Evolutionary conservation across 37 sponge, comb jelly and placozoan species (phyloP).

Genomic region (Halichondria panicea): DNA sequence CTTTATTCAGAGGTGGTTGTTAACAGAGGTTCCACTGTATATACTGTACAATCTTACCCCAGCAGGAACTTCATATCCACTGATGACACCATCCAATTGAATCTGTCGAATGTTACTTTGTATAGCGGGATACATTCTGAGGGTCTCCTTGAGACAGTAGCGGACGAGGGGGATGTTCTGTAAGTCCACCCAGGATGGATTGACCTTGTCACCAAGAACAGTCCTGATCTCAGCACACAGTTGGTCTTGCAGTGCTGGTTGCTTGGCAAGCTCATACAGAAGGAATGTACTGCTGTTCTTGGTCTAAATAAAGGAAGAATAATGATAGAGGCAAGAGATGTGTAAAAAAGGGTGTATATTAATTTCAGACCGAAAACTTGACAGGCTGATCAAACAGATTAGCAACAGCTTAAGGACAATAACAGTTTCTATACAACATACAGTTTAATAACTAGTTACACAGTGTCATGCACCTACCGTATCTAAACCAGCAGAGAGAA

Average conservation of each 20-base stretch:
- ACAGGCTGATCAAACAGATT: no score
- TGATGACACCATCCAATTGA: neutral
- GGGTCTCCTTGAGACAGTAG: slow-evolving; percentile 32
- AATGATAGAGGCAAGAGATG: no score
- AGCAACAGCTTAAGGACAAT: no score
- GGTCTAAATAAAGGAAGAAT: no score
- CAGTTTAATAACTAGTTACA: no score
- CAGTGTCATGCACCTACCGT: slow-evolving; percentile 37
- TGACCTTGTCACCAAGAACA: neutral
- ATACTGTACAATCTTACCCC: slow-evolving; percentile 9
- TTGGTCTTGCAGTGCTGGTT: slow-evolving; percentile 36
- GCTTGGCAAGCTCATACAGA: slow-evolving; percentile 43
- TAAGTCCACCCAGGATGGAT: slow-evolving; percentile 13
- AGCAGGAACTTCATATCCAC: slow-evolving; percentile 40
- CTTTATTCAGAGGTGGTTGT: no score
- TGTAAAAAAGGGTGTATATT: no score
- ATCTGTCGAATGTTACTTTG: slow-evolving; percentile 12
- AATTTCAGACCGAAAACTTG: no score
- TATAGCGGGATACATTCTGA: slow-evolving; percentile 41
- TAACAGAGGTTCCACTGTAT: no score
- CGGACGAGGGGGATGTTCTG: slow-evolving; percentile 34
- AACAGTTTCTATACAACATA: no score
- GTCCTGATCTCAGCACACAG: slow-evolving; percentile 23
- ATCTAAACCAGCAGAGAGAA: slow-evolving; percentile 58
- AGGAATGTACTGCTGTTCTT: slow-evolving; percentile 37